Base-by-base conservation (phyloP, 2,113 vertebrate genomes). In the Leptocoma aspasia region DNA sequence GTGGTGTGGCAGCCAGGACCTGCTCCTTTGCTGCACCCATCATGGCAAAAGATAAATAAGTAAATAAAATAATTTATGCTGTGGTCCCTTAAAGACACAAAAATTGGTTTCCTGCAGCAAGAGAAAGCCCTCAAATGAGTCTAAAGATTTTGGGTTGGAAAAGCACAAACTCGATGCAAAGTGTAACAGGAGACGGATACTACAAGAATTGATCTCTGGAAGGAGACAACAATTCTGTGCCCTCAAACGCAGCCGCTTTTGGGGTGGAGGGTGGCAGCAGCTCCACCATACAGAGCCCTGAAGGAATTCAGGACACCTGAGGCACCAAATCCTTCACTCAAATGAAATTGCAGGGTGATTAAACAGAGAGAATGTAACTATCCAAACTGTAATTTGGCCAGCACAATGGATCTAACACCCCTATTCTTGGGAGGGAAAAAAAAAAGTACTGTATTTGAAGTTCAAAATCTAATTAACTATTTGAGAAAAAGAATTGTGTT, bases 351-450 rank as follows among this genome's bases (percentile, higher is more conserved):
- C 90, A 90, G 96, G 94, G 72, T 96, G 95, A 96, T 96, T 96
- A 97, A 89, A 76, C 96, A 95, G 92, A 83, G 92, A 96, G 94
- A 97, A 97, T 96, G 90, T 92, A 95, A 94, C 95, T 92, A 95
- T 95, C 95, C 95, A 95, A 96, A 97, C 95, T 96, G 90, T 97
- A 97, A 97, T 97, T 95, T 96, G 95, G 92, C 90, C 94, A 92
- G 92, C 72, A 97, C 92, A 96, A 95, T 94, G 83, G 96, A 93
- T 97, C 94, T 97, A 95, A 96, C 95, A 96, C 95, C 94, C 93
- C 81, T 96, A 95, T 95, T 96, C 95, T 96, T 96, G 88, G 16
- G 86, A 90, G 68, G 27, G 33, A 82, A 77, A 92, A 92, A 92
- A 94, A 92, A 56, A 86, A 92, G 90, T 79, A 96, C 77, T 81